Evolutionary conservation across 2,113 vertebrate species (phyloP).

Genomic region (Pseudolaguvia tuberculata): DNA sequence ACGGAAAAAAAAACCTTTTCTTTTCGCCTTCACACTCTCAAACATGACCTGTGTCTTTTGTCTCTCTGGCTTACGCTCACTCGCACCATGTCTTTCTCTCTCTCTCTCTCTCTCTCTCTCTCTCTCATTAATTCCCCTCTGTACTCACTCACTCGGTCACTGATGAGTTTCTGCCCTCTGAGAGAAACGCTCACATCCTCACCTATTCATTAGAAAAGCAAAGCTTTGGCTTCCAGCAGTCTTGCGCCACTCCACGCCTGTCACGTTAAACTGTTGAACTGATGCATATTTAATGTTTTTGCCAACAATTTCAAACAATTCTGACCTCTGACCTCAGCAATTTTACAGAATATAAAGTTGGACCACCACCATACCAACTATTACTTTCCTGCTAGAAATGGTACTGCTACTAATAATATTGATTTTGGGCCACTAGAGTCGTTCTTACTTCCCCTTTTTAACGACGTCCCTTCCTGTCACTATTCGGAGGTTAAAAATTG

Average conservation of each 20-base stretch:
- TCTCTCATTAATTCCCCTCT: background rate
- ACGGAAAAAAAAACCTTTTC: background rate
- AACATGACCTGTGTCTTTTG: conserved; percentile 1
- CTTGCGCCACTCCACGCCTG: too few species aligned
- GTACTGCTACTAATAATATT: too few species aligned
- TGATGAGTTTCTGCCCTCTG: conserved; percentile 10
- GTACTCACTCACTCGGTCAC: background rate
- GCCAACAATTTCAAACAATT: too few species aligned
- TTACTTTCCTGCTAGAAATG: too few species aligned
- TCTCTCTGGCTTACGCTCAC: background rate
- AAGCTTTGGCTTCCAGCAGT: background rate
- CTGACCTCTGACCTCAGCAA: too few species aligned
- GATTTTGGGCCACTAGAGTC: too few species aligned
- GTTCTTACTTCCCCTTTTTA: too few species aligned
- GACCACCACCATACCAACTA: too few species aligned
- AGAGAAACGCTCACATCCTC: background rate
- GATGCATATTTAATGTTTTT: background rate
- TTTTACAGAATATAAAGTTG: too few species aligned
- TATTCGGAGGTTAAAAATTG: too few species aligned
- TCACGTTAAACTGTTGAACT: background rate
- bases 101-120: background rate
- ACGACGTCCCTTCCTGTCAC: too few species aligned
- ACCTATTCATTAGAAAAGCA: conserved; percentile 10
- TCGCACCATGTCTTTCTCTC: background rate
- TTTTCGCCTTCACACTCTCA: background rate